Evolutionary conservation across 2,797 vertebrate genomes (phyloP).

Genomic region (Florisuga fusca): DNA sequence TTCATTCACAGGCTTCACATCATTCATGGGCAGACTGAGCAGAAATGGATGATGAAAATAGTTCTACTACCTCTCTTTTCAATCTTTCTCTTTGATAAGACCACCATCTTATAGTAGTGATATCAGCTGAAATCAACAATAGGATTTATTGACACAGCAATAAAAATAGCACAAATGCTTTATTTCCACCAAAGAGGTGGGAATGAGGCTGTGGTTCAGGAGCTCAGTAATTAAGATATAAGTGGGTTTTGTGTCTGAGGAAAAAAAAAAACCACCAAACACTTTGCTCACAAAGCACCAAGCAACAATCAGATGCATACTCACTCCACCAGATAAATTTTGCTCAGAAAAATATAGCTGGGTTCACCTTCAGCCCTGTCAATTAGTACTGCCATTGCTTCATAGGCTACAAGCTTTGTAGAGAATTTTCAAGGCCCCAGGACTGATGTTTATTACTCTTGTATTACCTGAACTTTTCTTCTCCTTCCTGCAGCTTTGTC

Average conservation of each 20-base stretch:
- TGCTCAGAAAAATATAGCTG: background rate
- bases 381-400: background rate
- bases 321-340: background rate
- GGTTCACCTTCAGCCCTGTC: background rate
- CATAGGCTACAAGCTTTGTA: background rate
- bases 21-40: background rate
- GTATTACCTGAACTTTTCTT: background rate
- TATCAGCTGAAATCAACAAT: background rate
- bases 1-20: background rate
- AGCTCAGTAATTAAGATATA: background rate
- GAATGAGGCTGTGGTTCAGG: background rate
- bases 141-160: background rate
- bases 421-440: background rate
- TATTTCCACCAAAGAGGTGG: background rate
- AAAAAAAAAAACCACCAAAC: background rate
- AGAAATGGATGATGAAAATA: background rate
- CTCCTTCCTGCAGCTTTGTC: background rate
- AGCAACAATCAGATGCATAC: background rate
- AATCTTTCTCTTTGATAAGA: background rate
- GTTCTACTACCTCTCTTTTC: background rate
- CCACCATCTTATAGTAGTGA: background rate
- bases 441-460: background rate
- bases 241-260: rapidly evolving
- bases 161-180: background rate
- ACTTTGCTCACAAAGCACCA: background rate